phyloP scores from a whole-genome alignment of 2,113 vertebrate species.

The Monarcha castaneiventris region DNA sequence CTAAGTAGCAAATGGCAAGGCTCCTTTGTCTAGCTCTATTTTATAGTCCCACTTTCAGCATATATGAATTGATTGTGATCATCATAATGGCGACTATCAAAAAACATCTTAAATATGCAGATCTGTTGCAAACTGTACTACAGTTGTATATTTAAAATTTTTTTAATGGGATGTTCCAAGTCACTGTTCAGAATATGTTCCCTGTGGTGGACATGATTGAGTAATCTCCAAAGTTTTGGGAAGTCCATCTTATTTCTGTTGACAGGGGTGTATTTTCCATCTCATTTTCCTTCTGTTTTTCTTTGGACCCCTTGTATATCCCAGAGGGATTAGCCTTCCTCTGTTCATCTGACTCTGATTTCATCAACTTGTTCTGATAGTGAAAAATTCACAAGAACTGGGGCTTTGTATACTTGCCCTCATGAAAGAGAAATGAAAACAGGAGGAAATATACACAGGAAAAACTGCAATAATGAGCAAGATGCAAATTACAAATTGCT shows the following conservation, averaged over 20 bases:
- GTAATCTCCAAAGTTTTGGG: neutral
- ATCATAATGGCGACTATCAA: neutral
- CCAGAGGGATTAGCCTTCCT: neutral
- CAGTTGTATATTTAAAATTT: neutral
- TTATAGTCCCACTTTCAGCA: neutral
- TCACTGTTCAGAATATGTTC: neutral
- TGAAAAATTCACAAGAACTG: neutral
- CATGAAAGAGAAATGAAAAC: neutral
- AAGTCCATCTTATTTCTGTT: neutral
- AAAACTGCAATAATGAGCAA: slow-evolving; percentile 25
- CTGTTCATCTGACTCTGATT: neutral
- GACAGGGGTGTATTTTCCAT: neutral
- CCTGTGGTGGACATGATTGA: neutral
- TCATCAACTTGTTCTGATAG: neutral
- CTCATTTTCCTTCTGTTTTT: neutral
- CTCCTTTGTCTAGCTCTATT: neutral
- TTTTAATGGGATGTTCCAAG: neutral
- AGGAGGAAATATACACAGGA: neutral
- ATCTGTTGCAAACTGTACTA: neutral
- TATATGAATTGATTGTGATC: neutral
- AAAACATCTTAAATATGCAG: neutral
- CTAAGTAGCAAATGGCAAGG: neutral
- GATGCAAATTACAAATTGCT: slow-evolving; percentile 33
- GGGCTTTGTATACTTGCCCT: neutral
- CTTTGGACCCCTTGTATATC: neutral